phyloP scores from a whole-genome alignment of 2,113 vertebrate genomes.

The Poecilia latipinna region DNA sequence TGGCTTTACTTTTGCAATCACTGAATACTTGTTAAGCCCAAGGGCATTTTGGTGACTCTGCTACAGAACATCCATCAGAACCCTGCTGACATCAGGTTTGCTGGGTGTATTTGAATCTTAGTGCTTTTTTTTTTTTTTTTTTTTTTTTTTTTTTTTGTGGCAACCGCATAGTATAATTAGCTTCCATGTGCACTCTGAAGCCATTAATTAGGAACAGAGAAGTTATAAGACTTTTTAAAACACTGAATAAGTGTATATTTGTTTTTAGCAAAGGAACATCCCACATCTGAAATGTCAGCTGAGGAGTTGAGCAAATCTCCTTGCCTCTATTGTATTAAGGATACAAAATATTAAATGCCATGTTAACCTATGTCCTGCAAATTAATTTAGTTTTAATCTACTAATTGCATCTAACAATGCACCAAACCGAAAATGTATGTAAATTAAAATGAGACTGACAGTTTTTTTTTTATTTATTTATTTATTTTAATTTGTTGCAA shows the following conservation, averaged over 20 bases:
- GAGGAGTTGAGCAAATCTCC: constrained; percentile 11
- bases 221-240: constrained; percentile 15
- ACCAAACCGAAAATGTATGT: neutral
- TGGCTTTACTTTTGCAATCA: constrained; percentile 15
- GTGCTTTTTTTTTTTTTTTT: too few species aligned
- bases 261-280: constrained; percentile 11
- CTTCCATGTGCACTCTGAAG: neutral
- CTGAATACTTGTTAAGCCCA: neutral
- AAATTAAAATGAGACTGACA: neutral
- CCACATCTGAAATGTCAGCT: constrained; percentile 26
- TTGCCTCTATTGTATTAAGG: constrained; percentile 39
- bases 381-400: constrained; percentile 10
- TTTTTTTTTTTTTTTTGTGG: neutral
- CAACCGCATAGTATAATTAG: constrained; percentile 4
- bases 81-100: constrained; percentile 18
- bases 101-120: constrained; percentile 21
- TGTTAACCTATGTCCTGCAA: constrained; percentile 15
- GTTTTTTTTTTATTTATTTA: neutral
- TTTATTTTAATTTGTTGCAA: neutral
- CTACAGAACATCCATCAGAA: constrained; percentile 3
- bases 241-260: constrained; percentile 4
- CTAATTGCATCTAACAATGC: constrained; percentile 13
- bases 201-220: constrained; percentile 1
- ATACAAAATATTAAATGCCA: constrained; percentile 26
- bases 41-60: constrained; percentile 22